phyloP scores from a whole-genome alignment of 1,140 invertebrate species.

The Popillia japonica region DNA sequence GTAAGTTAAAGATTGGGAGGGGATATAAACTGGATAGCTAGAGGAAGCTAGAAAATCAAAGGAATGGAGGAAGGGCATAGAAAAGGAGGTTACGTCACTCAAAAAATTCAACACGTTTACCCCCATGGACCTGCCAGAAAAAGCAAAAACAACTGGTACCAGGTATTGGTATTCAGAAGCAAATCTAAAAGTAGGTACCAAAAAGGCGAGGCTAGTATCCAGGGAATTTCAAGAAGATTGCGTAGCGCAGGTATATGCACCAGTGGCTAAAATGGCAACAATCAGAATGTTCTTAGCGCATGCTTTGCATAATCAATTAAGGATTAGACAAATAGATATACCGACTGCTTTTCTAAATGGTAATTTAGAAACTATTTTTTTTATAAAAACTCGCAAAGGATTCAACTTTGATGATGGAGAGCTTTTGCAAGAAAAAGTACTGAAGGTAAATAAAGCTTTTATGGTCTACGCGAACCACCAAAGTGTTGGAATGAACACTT shows the following conservation, averaged over 20 bases:
- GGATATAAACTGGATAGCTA: too few relatives aligned
- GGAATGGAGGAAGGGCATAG: slow-evolving; percentile 29
- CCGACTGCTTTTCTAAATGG: too few relatives aligned
- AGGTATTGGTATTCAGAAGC: slow-evolving; percentile 50
- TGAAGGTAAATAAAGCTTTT: slow-evolving; percentile 54
- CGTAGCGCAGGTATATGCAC: background rate
- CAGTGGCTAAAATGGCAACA: slow-evolving; percentile 30
- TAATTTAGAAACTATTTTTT: background rate
- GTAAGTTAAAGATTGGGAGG: too few relatives aligned
- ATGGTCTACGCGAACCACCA: slow-evolving; percentile 56
- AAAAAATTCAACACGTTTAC: slow-evolving; percentile 37
- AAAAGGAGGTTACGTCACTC: too few relatives aligned
- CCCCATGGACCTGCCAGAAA: slow-evolving; percentile 26
- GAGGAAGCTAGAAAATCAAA: slow-evolving; percentile 23
- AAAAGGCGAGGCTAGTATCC: slow-evolving; percentile 50
- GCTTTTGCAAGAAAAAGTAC: slow-evolving; percentile 39
- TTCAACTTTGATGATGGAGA: too few relatives aligned
- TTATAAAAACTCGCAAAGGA: background rate
- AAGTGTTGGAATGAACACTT: slow-evolving; percentile 53
- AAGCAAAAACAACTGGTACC: slow-evolving; percentile 38
- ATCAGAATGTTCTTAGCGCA: slow-evolving; percentile 34
- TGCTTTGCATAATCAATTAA: slow-evolving; percentile 22
- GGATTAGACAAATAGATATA: slow-evolving; percentile 2
- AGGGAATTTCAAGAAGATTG: slow-evolving; percentile 41
- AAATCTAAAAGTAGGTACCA: slow-evolving; percentile 48